Evolutionary conservation across 2,113 vertebrate genomes (phyloP).

Genomic region (Oncorhynchus nerka): DNA sequence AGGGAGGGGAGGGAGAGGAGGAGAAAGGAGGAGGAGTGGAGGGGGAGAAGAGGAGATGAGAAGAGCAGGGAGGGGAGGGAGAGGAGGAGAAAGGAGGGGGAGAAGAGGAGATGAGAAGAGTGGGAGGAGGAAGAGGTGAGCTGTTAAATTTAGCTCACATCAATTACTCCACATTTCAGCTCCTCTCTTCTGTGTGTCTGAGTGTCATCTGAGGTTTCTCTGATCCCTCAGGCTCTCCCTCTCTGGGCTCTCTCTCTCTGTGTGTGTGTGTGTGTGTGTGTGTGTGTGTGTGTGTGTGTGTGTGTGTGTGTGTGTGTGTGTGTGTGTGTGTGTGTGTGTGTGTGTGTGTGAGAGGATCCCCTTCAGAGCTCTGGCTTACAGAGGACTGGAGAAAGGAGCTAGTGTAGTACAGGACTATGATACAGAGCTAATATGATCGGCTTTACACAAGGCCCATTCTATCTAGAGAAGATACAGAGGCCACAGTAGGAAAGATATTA

Average conservation of each 20-base stretch:
- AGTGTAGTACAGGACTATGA: background rate
- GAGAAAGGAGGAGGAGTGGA: background rate
- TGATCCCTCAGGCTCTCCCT: background rate
- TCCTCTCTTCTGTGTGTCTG: background rate
- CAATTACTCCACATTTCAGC: conserved; percentile 2
- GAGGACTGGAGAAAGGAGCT: background rate
- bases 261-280: no score
- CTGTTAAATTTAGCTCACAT: background rate
- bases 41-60: no score
- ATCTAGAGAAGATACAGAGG: no score
- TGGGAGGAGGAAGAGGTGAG: background rate
- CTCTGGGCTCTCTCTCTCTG: no score
- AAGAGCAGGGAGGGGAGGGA: background rate
- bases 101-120: background rate
- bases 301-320: background rate
- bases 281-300: no score
- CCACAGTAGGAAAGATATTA: no score
- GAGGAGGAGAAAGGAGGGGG: background rate
- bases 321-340: background rate
- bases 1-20: no score
- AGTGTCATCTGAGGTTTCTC: background rate
- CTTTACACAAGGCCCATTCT: background rate
- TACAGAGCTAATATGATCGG: background rate
- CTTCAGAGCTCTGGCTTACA: background rate
- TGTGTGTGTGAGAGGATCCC: background rate